Percentiles rank a stretch among this genome's conserved stretches.
These are phyloP conservation scores for Chamaetylas fuelleborni DNA, from an alignment of 2,113 vertebrate species.

Conservation along the genomic window DNA sequence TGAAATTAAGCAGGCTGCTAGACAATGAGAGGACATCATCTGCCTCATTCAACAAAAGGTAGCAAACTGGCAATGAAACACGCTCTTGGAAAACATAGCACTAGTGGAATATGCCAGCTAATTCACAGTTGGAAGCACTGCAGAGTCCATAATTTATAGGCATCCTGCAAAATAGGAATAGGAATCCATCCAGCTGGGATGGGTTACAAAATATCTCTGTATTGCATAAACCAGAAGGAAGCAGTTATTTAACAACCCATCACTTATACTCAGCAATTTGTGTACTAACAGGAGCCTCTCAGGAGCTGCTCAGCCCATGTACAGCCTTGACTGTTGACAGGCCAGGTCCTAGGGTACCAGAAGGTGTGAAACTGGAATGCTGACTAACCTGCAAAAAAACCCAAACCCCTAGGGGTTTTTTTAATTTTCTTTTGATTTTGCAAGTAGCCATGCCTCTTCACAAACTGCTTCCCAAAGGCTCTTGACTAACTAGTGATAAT, in stretches of 20 bases:
- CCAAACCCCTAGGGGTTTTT: fast-evolving
- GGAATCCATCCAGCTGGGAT: not conserved
- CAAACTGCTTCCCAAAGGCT: not conserved
- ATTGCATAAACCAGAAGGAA: not conserved
- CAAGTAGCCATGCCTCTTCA: not conserved
- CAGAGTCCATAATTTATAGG: not conserved
- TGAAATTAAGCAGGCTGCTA: not conserved
- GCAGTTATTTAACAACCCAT: not conserved
- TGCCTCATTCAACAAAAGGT: not conserved
- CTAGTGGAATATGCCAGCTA: not conserved
- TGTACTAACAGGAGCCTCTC: not conserved
- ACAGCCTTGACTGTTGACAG: not conserved
- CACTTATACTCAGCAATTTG: not conserved
- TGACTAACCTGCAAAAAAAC: not conserved
- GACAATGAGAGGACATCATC: not conserved
- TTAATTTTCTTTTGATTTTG: not conserved
- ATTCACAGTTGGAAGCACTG: not conserved
- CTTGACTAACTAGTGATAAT: not conserved
- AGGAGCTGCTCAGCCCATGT: not conserved
- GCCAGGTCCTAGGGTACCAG: not conserved
- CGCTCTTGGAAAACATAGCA: not conserved
- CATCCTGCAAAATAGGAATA: not conserved
- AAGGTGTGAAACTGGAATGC: not conserved
- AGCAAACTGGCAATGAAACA: not conserved
- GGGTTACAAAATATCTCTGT: not conserved